Base-by-base conservation (phyloP, 2,888 invertebrate species). In the Monochamus alternatus region DNA sequence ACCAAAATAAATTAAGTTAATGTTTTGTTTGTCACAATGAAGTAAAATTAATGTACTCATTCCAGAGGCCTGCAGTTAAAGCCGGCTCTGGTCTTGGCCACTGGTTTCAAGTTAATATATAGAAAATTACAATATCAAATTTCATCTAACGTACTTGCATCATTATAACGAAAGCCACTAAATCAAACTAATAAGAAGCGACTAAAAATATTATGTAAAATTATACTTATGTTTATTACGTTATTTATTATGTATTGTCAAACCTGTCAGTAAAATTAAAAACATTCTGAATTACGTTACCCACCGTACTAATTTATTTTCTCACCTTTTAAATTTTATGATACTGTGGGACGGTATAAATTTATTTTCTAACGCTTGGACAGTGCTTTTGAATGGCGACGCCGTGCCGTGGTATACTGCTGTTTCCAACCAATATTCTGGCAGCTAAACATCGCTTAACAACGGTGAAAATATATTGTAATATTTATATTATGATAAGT, bases 391-490 rank as follows among this genome's bases (percentile, higher is more conserved):
- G 47, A 47, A 47, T 47, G 47, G 12, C 9, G 12, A 10, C 47
- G 0, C 7, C 47, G 12, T 47, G 0, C 7, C 47, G 12, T 47
- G 12, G 47, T 10, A 12, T 47, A 38, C 47, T 47, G 9, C 47
- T 47, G 47, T 47, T 47, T 12, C 47, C 47, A 47, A 9, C 10
- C 47, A 10, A 47, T 47, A 10, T 47, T 47, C 3, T 47, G 47
- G 47, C 47, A 47, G 38, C 38, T 38, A 38, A 43, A 47, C 9
- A 47, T 7, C 47, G 10, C 12, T 12, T 14, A 10, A 12, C 62
- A 43, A 63, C 38, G 38, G 62, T 63, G 43, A 43, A 43, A 63
- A 63, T 63, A 10, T 30, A 63, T 63, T 32, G 38, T 38, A 60
- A 38, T 43, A 63, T 43, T 43, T 63, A 63, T 43, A 8, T 43